Base-by-base conservation (phyloP, 1,140 invertebrate genomes). In the Harlomillsia oculata region DNA sequence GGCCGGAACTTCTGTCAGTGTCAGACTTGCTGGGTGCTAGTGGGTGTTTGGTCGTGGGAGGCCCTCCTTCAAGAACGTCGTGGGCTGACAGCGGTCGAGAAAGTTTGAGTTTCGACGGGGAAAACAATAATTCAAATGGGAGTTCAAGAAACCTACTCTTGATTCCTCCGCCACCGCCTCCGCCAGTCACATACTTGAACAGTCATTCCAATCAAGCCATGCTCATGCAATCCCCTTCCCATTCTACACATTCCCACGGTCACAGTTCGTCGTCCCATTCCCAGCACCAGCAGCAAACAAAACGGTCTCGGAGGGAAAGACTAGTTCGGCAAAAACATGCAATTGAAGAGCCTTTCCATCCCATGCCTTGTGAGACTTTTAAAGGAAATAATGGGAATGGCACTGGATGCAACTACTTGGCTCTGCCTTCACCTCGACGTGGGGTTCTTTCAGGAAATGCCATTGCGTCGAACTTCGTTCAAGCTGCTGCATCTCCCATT, bases 81-180 rank as follows among this genome's bases (percentile, higher is more conserved):
- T 64, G 63, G 63, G 63, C 30, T n/a, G 63, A 64, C 30, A 59
- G 55, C 41, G 63, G 63, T 2, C 18, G 63, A 32, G 63, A 64
- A 30, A 61, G 59, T 56, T 40, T 64, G 21, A 61, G 59, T 56
- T 64, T 64, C 55, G 63, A 64, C 43, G 63, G 63, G 16, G 63
- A 64, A 18, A 56, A 53, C 29, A 55, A 56, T 32, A 58, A 60
- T 54, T 56, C 53, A 2, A 50, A 41, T 21, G 46, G 45, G 21
- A 61, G 60, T 30, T 53, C 50, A 6, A 45, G 45, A 21, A 63
- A 61, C 44, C 41, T 62, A 25, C 21, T 59, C 16, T 36, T 63
- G 16, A 59, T 55, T 44, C 62, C 57, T 11, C 53, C 56, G 13
- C 62, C 62, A 1, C 56, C 56, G 13, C 60, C 60, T 14, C 57